Evolutionary conservation across 1,140 invertebrate genomes (phyloP).

Genomic region (Listronotus bonariensis): DNA sequence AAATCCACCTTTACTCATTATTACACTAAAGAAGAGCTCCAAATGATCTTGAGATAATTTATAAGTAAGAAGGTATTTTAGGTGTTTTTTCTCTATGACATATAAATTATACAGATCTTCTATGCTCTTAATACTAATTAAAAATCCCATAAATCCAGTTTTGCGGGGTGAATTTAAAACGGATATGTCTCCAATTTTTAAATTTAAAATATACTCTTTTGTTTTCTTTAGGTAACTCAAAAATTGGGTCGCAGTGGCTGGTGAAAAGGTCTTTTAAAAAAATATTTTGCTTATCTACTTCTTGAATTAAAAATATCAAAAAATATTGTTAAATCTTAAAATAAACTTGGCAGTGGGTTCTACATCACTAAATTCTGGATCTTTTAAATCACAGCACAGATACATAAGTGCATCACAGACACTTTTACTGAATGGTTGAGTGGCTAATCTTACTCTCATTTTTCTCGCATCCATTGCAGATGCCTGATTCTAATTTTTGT

Average conservation of each 20-base stretch:
- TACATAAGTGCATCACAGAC: slow-evolving; percentile 39
- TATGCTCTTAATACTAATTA: slow-evolving; percentile 43
- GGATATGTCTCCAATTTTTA: slow-evolving; percentile 23
- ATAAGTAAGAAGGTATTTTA: slow-evolving; percentile 48
- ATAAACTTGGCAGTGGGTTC: background rate
- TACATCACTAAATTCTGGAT: slow-evolving; percentile 38
- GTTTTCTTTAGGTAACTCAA: slow-evolving; percentile 24
- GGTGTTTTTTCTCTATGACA: slow-evolving; percentile 30
- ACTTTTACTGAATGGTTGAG: slow-evolving; percentile 46
- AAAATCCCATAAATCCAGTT: slow-evolving; percentile 48
- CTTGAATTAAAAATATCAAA: slow-evolving; percentile 50
- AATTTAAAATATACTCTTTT: slow-evolving; percentile 30
- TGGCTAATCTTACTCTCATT: slow-evolving; percentile 49
- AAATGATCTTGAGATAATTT: slow-evolving; percentile 55
- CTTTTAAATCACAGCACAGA: slow-evolving; percentile 25
- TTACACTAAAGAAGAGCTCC: slow-evolving; percentile 51
- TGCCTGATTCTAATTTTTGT: slow-evolving; percentile 45
- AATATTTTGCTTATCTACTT: slow-evolving; percentile 35
- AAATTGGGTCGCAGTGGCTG: slow-evolving; percentile 25
- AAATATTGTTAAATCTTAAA: slow-evolving; percentile 41
- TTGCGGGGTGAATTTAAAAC: slow-evolving; percentile 32
- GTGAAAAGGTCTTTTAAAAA: slow-evolving; percentile 30
- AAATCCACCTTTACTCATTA: slow-evolving; percentile 45
- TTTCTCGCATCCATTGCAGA: slow-evolving; percentile 42
- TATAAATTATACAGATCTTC: slow-evolving; percentile 42